These are phyloP conservation scores for Sterrhoptilus dennistouni DNA, from an alignment of 2,113 vertebrate species.

Conservation along the genomic window DNA sequence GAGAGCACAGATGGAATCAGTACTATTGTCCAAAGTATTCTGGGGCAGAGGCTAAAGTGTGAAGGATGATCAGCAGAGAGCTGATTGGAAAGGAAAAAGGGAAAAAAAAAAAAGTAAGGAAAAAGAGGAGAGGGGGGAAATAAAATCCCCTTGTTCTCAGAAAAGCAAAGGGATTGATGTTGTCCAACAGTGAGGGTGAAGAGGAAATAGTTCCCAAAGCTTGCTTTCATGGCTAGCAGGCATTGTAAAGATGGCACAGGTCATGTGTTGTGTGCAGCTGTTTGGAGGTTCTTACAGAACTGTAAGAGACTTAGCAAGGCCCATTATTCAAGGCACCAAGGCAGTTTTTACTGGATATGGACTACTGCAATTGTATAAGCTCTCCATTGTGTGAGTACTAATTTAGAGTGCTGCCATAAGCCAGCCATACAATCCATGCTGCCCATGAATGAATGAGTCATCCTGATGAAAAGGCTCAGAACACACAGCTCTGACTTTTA, in stretches of 20 bases:
- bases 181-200: background rate
- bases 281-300: constrained; percentile 68
- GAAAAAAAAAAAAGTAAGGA: background rate
- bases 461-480: constrained; percentile 45
- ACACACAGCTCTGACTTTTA: constrained; percentile 49
- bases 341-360: constrained; percentile 73
- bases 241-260: constrained; percentile 66
- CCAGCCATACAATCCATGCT: constrained; percentile 46
- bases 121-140: background rate
- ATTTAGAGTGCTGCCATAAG: constrained; percentile 65
- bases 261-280: constrained; percentile 68
- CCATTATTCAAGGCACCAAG: constrained; percentile 63
- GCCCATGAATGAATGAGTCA: constrained; percentile 65
- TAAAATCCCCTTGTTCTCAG: constrained; percentile 61
- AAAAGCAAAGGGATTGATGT: background rate
- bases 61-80: constrained; percentile 66
- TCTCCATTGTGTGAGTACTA: constrained; percentile 68
- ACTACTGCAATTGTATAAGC: constrained; percentile 72
- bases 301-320: constrained; percentile 55
- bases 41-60: constrained; percentile 73
- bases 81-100: constrained; percentile 40
- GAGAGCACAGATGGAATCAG: constrained; percentile 77
- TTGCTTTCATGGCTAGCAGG: constrained; percentile 56
- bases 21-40: constrained; percentile 71
- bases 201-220: constrained; percentile 59